These are phyloP conservation scores for Macquaria australasica DNA, from an alignment of 2,113 vertebrate species.

Conservation along the genomic window DNA sequence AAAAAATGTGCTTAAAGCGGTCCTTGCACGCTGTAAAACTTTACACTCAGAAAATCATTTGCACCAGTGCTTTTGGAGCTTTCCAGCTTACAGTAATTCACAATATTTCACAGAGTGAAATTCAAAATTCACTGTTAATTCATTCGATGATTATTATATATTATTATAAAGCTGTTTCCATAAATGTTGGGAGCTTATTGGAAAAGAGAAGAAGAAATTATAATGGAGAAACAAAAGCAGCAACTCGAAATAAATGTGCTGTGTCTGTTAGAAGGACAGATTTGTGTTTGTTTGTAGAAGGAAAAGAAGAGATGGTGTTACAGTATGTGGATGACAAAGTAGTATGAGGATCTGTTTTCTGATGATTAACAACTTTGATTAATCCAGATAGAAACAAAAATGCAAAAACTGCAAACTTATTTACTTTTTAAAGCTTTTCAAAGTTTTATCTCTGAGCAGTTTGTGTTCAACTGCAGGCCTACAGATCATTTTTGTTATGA, in stretches of 20 bases:
- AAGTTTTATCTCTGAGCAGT: neutral
- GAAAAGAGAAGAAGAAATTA: constrained; percentile 2
- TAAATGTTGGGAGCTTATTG: neutral
- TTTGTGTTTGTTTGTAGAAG: constrained; percentile 11
- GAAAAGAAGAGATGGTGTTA: neutral
- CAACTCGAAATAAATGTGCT: neutral
- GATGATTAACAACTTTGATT: constrained; percentile 11
- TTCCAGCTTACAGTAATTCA: neutral
- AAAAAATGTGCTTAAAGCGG: constrained; percentile 25
- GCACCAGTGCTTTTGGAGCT: constrained; percentile 7
- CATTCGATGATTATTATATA: neutral
- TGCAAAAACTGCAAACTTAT: too few species aligned
- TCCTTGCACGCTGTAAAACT: constrained; percentile 5
- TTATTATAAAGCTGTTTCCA: neutral
- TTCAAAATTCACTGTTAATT: constrained; percentile 3
- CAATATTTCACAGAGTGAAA: neutral
- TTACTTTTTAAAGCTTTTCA: neutral
- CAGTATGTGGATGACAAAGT: neutral
- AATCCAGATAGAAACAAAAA: constrained; percentile 8
- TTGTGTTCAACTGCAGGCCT: neutral
- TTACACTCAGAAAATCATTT: constrained; percentile 1
- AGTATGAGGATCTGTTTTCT: constrained; percentile 5
- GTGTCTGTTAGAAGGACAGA: neutral
- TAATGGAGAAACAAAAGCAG: neutral
- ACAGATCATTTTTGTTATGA: neutral